phyloP scores from a whole-genome alignment of 2,113 vertebrate species.

The Megaleporinus macrocephalus region DNA sequence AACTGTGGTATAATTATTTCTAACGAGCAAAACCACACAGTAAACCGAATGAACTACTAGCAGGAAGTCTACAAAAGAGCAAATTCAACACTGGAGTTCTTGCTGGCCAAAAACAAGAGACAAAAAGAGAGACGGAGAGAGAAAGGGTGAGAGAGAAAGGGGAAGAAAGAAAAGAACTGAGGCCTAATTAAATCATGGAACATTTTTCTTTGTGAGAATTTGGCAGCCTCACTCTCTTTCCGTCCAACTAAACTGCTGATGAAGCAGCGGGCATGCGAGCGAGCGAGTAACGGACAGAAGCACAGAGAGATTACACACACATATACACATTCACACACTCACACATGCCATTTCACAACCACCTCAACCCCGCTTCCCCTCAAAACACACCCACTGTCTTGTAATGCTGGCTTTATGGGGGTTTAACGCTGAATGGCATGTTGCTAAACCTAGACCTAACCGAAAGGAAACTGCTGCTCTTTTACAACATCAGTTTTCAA shows the following conservation, averaged over 20 bases:
- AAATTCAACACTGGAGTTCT: too few species aligned
- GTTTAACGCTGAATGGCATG: neutral
- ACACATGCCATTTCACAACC: slow-evolving; percentile 9
- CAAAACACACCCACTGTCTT: neutral
- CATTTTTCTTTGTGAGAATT: slow-evolving; percentile 17
- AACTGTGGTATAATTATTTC: too few species aligned
- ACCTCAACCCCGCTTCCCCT: neutral
- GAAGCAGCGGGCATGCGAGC: neutral
- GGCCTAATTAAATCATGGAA: slow-evolving; percentile 24
- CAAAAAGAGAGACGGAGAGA: neutral
- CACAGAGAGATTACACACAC: neutral
- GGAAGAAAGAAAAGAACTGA: neutral
- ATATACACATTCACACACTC: neutral
- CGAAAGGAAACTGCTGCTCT: neutral
- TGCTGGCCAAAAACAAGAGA: neutral
- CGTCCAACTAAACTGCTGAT: slow-evolving; percentile 2
- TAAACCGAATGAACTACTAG: too few species aligned
- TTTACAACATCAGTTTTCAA: too few species aligned
- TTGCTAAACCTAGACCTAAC: neutral
- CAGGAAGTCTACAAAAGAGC: too few species aligned
- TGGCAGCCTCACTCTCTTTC: neutral
- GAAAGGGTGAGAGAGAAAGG: neutral
- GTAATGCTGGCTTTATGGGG: neutral
- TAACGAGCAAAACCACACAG: too few species aligned
- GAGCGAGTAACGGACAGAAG: neutral